Percentiles rank a stretch among this genome's conserved stretches.
phyloP scores from a whole-genome alignment of 2,113 vertebrate genomes.

The Embiotoca jacksoni region DNA sequence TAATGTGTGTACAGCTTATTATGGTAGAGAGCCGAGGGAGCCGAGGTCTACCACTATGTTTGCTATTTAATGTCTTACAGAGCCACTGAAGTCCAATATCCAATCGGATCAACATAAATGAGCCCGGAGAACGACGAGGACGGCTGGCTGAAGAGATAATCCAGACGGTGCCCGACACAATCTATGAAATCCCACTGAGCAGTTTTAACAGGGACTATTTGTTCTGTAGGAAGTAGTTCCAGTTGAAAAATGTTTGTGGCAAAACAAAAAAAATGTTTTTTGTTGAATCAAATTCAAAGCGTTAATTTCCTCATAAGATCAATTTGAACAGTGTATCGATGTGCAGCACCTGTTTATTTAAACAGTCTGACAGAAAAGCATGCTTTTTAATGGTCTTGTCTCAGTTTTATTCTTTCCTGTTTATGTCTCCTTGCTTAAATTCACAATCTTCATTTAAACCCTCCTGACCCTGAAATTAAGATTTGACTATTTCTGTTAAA shows the following conservation, averaged over 20 bases:
- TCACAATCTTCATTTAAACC: too few species aligned
- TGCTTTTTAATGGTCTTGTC: neutral
- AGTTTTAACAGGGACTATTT: neutral
- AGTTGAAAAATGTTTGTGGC: neutral
- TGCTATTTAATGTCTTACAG: neutral
- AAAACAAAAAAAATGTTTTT: neutral
- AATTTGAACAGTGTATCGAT: neutral
- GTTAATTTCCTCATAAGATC: neutral
- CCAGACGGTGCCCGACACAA: too few species aligned
- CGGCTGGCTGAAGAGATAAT: neutral
- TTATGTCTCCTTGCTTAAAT: too few species aligned
- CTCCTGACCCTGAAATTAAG: too few species aligned
- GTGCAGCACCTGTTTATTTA: neutral
- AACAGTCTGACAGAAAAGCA: neutral
- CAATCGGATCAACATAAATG: conserved; percentile 35
- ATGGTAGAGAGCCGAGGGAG: neutral
- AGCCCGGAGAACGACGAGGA: neutral
- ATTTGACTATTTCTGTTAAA: too few species aligned
- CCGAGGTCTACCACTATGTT: conserved; percentile 19
- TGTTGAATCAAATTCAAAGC: too few species aligned
- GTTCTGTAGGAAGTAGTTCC: neutral
- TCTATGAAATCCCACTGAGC: too few species aligned
- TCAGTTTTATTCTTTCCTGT: neutral
- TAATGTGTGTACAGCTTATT: neutral
- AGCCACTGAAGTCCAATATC: conserved; percentile 32